A percentile compares a stretch with the other conserved stretches of the same genome.
Conservation (phyloP, 2,888 invertebrate genomes). For the Cephus spinipes region DNA sequence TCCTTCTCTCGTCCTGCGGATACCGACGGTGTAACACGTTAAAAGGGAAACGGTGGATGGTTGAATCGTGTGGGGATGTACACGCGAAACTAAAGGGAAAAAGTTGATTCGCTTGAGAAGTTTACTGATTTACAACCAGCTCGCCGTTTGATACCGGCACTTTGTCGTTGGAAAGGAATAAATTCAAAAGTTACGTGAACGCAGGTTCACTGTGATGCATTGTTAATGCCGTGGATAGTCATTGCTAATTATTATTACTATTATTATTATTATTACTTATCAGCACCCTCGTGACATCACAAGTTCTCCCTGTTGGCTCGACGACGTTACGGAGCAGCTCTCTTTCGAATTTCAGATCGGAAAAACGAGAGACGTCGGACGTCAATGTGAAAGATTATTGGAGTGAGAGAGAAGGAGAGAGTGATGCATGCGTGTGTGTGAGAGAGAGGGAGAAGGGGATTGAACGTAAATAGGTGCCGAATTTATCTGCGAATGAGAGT, state of each 20-base stretch:
- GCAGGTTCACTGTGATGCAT: neutral
- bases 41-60: neutral
- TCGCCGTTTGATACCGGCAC: neutral
- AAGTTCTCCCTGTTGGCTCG: neutral
- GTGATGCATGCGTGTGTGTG: constrained; percentile 2
- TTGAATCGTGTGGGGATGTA: neutral
- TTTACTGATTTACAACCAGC: neutral
- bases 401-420: constrained; percentile 9
- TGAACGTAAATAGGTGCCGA: constrained; percentile 20
- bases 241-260: neutral
- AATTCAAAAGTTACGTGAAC: neutral
- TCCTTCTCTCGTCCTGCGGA: no score
- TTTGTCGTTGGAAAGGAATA: neutral
- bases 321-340: constrained; percentile 1
- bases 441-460: neutral
- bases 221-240: neutral
- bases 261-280: neutral
- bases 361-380: neutral
- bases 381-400: constrained; percentile 8
- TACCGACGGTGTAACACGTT: neutral
- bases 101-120: no score
- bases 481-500: constrained; percentile 15
- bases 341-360: constrained; percentile 40
- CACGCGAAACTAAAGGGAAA: neutral
- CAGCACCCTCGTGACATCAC: neutral